A percentile compares a stretch with the other conserved stretches of the same genome.
phyloP scores from a whole-genome alignment of 2,888 invertebrate genomes.

The Protodeltote pygarga region DNA sequence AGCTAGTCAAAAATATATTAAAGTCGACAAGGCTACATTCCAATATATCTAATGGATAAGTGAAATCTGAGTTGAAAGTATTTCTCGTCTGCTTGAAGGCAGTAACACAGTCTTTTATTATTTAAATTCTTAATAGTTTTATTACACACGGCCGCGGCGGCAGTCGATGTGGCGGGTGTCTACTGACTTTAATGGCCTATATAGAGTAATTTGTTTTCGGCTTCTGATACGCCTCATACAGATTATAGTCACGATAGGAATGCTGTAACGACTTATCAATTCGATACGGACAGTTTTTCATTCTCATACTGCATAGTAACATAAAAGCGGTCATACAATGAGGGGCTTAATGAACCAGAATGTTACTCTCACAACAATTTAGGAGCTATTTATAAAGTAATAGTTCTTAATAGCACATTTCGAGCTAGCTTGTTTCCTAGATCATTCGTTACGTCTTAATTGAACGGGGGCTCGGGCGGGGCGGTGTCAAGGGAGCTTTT shows the following conservation, averaged over 20 bases:
- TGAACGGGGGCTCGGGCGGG: conserved; percentile 50
- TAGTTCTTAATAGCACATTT: conserved; percentile 36
- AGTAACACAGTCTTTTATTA: conserved; percentile 46
- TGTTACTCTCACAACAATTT: conserved; percentile 40
- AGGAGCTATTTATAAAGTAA: conserved; percentile 32
- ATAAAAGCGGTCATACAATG: conserved; percentile 16
- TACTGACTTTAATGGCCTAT: conserved; percentile 53
- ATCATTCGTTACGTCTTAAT: conserved; percentile 59
- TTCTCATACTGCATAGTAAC: conserved; percentile 35
- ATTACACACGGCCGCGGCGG: conserved; percentile 44
- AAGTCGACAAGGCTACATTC: conserved; percentile 26
- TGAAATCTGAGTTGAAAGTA: conserved; percentile 41
- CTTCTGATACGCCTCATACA: conserved; percentile 65
- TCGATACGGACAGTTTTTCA: conserved; percentile 64
- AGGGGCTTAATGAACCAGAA: conserved; percentile 31
- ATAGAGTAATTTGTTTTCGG: conserved; percentile 73
- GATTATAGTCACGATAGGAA: conserved; percentile 71
- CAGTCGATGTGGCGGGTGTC: conserved; percentile 44
- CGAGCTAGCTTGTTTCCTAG: conserved; percentile 48
- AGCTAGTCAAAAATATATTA: conserved; percentile 7
- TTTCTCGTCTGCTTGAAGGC: conserved; percentile 26
- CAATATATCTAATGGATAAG: conserved; percentile 25
- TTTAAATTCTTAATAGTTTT: conserved; percentile 59
- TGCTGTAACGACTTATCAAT: conserved; percentile 73
- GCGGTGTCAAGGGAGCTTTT: conserved; percentile 55